phyloP scores from a whole-genome alignment of 2,113 vertebrate genomes.

The Spheniscus mendiculus region DNA sequence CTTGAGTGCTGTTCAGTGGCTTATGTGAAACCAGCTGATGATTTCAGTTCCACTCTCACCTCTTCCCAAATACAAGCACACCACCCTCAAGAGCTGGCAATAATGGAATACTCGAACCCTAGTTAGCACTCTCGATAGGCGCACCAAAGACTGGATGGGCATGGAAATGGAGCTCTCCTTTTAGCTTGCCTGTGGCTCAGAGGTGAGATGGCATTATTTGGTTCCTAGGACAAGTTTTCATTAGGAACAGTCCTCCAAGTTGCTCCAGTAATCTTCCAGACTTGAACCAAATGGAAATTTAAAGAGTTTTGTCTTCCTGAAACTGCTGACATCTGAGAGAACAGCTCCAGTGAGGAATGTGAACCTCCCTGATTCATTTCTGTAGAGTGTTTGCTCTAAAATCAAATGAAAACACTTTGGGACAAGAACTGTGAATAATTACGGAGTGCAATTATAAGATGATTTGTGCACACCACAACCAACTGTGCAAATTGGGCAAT shows the following conservation, averaged over 20 bases:
- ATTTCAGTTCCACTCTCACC: not conserved
- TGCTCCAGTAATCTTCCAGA: slow-evolving; percentile 37
- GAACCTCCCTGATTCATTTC: slow-evolving; percentile 29
- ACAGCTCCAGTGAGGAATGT: slow-evolving; percentile 1
- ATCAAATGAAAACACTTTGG: slow-evolving; percentile 59
- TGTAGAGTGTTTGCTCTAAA: slow-evolving; percentile 49
- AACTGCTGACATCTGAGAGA: slow-evolving; percentile 42
- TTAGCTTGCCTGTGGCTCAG: not conserved
- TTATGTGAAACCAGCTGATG: not conserved
- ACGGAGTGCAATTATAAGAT: slow-evolving; percentile 45
- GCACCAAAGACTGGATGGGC: not conserved
- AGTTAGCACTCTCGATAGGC: not conserved
- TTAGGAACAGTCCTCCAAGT: not conserved
- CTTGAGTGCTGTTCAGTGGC: not conserved
- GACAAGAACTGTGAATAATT: slow-evolving; percentile 57
- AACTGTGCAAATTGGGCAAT: slow-evolving; percentile 61
- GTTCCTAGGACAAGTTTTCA: not conserved
- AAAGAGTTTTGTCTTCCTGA: slow-evolving; percentile 35
- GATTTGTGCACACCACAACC: slow-evolving; percentile 57
- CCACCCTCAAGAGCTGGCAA: not conserved
- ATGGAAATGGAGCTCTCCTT: not conserved
- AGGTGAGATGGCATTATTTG: not conserved
- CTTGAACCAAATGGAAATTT: slow-evolving; percentile 35
- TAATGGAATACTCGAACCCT: not conserved
- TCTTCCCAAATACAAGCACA: not conserved